phyloP scores from a whole-genome alignment of 2,888 invertebrate genomes.

The Tryphoninae sp. region DNA sequence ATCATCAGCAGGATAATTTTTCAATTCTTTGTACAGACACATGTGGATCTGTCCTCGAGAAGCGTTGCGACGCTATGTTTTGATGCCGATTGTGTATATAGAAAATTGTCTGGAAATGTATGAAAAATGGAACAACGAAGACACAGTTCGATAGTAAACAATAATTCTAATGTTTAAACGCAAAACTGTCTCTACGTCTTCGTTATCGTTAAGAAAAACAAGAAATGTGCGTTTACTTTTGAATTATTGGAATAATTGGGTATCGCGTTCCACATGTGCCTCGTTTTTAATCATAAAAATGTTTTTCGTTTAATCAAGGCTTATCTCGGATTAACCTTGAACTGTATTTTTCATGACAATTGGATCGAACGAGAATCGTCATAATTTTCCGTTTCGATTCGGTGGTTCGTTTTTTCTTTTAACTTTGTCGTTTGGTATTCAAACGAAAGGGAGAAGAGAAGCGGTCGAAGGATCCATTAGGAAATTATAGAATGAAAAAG shows the following conservation, averaged over 20 bases:
- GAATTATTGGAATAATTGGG: not conserved
- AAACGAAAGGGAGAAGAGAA: too few relatives aligned
- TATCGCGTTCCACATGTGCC: not conserved
- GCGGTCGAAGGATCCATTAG: not conserved
- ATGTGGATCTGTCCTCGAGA: not conserved
- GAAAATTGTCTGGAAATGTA: not conserved
- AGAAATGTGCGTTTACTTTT: not conserved
- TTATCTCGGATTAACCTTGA: not conserved
- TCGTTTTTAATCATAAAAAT: not conserved
- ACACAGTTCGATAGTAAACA: not conserved
- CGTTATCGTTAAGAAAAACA: not conserved
- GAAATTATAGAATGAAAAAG: conserved; percentile 29
- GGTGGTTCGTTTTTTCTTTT: not conserved
- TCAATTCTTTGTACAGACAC: conserved; percentile 7
- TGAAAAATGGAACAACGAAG: conserved; percentile 1
- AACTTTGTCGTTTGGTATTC: not conserved
- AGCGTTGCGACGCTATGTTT: not conserved
- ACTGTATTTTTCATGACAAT: not conserved
- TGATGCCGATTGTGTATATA: not conserved
- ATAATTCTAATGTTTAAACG: not conserved
- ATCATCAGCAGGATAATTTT: conserved; percentile 16
- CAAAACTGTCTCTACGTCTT: not conserved
- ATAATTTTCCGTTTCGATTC: not conserved
- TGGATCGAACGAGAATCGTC: not conserved
- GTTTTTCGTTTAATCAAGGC: not conserved